phyloP scores from a whole-genome alignment of 2,113 vertebrate species.

The Lepus americanus region DNA sequence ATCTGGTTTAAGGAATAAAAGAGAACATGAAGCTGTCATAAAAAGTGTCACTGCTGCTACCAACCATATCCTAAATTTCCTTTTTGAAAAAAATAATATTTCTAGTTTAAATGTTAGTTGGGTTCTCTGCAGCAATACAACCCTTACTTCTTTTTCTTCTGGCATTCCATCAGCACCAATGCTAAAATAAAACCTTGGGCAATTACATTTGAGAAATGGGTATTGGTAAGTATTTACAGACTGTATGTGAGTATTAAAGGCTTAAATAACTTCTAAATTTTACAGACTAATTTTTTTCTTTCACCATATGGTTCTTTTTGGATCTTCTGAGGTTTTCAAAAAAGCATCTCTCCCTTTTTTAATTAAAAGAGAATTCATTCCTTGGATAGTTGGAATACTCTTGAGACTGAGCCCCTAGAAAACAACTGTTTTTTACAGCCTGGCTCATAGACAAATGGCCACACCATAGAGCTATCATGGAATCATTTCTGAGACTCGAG shows the following conservation, averaged over 20 bases:
- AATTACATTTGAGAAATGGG: constrained; percentile 49
- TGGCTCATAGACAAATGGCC: constrained; percentile 63
- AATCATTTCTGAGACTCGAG: constrained; percentile 63
- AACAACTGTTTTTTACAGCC: constrained; percentile 44
- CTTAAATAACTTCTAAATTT: constrained; percentile 67
- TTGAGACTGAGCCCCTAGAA: constrained; percentile 55
- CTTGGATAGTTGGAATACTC: constrained; percentile 60
- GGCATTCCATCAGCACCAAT: constrained; percentile 23
- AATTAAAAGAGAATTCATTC: constrained; percentile 72
- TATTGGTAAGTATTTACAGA: constrained; percentile 36
- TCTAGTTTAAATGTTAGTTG: constrained; percentile 57
- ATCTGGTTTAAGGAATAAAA: constrained; percentile 82
- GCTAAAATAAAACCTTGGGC: not conserved
- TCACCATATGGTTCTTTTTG: constrained; percentile 57
- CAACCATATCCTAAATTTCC: not conserved
- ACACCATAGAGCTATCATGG: not conserved
- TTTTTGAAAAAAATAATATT: constrained; percentile 20
- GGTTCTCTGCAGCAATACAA: not conserved
- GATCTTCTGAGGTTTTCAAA: constrained; percentile 66
- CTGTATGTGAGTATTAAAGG: not conserved
- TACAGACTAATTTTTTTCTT: constrained; percentile 39
- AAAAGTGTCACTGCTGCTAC: not conserved
- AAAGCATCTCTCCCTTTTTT: constrained; percentile 24
- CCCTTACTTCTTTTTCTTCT: not conserved
- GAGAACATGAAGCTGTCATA: not conserved